Evolutionary conservation across 2,113 vertebrate genomes (phyloP), one percentile per base, ranked within the genome.

Genomic region (Bujurquina vittata): DNA sequence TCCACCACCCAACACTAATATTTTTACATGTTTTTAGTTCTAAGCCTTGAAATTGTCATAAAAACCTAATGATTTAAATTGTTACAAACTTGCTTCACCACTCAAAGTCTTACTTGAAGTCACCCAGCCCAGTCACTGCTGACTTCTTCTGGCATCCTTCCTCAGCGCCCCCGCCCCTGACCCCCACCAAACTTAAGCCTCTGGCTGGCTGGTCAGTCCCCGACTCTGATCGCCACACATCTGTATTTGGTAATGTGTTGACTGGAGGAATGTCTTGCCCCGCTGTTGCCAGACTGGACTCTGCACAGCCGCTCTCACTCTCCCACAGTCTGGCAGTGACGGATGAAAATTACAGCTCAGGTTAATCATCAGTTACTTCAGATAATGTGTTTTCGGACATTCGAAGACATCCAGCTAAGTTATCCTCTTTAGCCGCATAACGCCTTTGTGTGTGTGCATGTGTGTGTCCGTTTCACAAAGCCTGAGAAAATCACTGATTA

Each of bases 161-260:
- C 52, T 55, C 59, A 23, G 2, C 62, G 20, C 15, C 22, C 77
- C 74, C 23, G 11, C 67, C 26, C 65, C 40, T 59, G 6, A 37
- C 55, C n/a, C 23, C 56, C 40, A 20, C 46, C 26, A 31, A 20
- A 23, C 63, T 72, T 37, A 15, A 80, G 43, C 76, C 26, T 72
- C 73, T 40, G 12, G 11, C 74, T 29, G 59, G 37, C 58, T 46
- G 26, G 33, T 14, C 35, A 52, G 59, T 65, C 43, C 22, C 17
- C n/a, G 29, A 52, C 76, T 88, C 81, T 85, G 59, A 63, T 3
- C 84, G 78, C 81, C 80, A 61, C 73, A 77, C 77, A 84, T 54
- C 93, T 94, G 81, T 92, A 93, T 93, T 91, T 92, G 91, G 88
- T 90, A 84, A 63, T 92, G 88, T 80, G 75, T 81, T 65, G 84